phyloP scores from a whole-genome alignment of 2,797 vertebrate species.

The Melanotaenia pygmaea region DNA sequence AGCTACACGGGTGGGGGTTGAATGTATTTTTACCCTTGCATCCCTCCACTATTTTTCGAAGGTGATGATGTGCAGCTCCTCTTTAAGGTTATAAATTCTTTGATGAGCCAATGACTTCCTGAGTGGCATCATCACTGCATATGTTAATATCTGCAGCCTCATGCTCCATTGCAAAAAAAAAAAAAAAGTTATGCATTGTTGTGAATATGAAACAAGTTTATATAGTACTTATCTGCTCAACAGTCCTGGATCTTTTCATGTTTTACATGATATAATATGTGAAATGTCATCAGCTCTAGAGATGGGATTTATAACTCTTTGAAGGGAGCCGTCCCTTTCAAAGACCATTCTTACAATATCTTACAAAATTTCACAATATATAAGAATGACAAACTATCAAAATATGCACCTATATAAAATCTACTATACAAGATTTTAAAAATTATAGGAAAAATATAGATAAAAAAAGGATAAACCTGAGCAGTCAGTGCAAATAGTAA shows the following conservation, averaged over 20 bases:
- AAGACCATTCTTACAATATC: too few relatives aligned
- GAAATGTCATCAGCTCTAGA: too few relatives aligned
- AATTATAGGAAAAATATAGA: too few relatives aligned
- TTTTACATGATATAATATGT: too few relatives aligned
- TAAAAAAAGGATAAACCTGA: too few relatives aligned
- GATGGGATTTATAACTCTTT: too few relatives aligned
- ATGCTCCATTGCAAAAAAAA: not conserved
- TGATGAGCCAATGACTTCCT: not conserved
- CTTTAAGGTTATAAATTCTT: not conserved
- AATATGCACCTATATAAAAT: too few relatives aligned
- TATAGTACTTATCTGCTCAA: not conserved
- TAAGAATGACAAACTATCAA: too few relatives aligned
- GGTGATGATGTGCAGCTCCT: constrained; percentile 3
- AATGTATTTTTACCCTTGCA: constrained; percentile 1
- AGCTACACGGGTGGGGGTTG: not conserved
- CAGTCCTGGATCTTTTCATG: not conserved
- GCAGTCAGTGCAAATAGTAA: too few relatives aligned
- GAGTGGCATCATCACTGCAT: not conserved
- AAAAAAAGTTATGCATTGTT: not conserved
- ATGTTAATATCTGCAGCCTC: not conserved
- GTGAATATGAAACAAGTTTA: not conserved
- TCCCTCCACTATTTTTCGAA: constrained; percentile 1
- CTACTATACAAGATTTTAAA: too few relatives aligned
- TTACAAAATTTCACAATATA: too few relatives aligned
- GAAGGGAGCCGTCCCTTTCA: too few relatives aligned